A percentile compares a stretch with the other conserved stretches of the same genome.
These are phyloP conservation scores for Trachurus trachurus DNA, from an alignment of 2,797 vertebrate genomes.

Conservation along the genomic window DNA sequence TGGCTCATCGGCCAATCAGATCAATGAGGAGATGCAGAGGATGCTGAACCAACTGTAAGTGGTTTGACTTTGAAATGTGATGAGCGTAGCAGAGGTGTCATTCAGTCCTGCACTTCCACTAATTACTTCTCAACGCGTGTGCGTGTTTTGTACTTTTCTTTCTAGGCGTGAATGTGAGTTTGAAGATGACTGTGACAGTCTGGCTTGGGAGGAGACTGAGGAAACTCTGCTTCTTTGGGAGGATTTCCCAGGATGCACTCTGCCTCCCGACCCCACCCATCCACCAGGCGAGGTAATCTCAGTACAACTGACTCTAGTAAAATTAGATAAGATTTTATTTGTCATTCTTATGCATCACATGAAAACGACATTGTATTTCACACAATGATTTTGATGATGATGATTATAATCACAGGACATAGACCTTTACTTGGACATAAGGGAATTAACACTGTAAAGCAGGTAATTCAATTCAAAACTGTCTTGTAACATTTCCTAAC, in stretches of 20 bases:
- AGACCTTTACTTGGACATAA: not conserved
- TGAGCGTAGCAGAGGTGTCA: not conserved
- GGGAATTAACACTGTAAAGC: no score
- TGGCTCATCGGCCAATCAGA: constrained; percentile 93
- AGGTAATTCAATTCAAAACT: not conserved
- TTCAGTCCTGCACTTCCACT: not conserved
- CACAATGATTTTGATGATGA: no score
- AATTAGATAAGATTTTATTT: no score
- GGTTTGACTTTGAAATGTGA: constrained; percentile 8
- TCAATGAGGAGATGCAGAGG: constrained; percentile 99
- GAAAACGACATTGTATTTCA: no score
- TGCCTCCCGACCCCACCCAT: constrained; percentile 89
- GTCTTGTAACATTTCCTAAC: not conserved
- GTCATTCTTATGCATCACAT: no score
- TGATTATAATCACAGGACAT: not conserved
- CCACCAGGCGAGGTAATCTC: constrained; percentile 90
- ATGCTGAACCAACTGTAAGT: constrained; percentile 98
- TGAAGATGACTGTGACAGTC: constrained; percentile 97
- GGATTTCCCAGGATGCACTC: constrained; percentile 95
- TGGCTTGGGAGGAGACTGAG: constrained; percentile 98
- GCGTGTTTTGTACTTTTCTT: constrained; percentile 10
- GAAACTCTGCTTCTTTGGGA: constrained; percentile 98
- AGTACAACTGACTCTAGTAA: no score
- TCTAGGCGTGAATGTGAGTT: constrained; percentile 95
- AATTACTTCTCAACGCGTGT: not conserved